Conservation (phyloP, 2,888 invertebrate genomes). For the Parapristionchus giblindavisi region DNA sequence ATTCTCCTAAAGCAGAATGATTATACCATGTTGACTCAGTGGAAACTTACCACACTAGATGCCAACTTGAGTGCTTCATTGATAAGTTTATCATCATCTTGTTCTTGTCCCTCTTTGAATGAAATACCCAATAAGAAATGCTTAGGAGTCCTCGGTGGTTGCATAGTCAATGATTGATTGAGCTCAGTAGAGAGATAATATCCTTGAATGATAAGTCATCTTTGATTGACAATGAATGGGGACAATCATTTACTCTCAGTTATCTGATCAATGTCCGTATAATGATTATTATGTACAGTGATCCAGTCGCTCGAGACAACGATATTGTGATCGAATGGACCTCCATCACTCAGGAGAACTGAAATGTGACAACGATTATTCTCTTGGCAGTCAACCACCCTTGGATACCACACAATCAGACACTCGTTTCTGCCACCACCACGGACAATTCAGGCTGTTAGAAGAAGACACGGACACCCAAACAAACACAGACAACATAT, state of each 20-base stretch:
- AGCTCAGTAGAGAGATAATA: slow-evolving; percentile 46
- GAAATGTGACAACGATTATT: too few species aligned
- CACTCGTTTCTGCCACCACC: background rate
- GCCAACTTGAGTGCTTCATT: slow-evolving; percentile 23
- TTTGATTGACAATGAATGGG: background rate
- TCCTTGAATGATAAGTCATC: slow-evolving; percentile 41
- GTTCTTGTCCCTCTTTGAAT: slow-evolving; percentile 39
- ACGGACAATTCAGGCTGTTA: background rate
- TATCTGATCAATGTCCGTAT: slow-evolving; percentile 47
- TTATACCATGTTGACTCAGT: background rate
- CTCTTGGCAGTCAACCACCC: background rate
- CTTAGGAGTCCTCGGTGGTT: slow-evolving; percentile 25
- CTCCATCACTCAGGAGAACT: slow-evolving; percentile 44
- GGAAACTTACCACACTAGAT: background rate
- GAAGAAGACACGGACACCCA: slow-evolving; percentile 2
- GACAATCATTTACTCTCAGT: slow-evolving; percentile 43
- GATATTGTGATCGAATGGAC: slow-evolving; percentile 44
- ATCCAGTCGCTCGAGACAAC: slow-evolving; percentile 53
- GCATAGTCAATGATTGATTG: slow-evolving; percentile 38
- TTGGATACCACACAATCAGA: background rate
- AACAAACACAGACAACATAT: slow-evolving; percentile 10
- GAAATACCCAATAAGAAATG: slow-evolving; percentile 52
- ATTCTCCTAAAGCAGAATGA: background rate
- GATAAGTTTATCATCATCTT: background rate
- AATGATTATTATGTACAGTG: slow-evolving; percentile 49